Evolutionary conservation across 1,140 invertebrate species (phyloP), one percentile per base, ranked within the genome.

Genomic region (Limonius californicus): DNA sequence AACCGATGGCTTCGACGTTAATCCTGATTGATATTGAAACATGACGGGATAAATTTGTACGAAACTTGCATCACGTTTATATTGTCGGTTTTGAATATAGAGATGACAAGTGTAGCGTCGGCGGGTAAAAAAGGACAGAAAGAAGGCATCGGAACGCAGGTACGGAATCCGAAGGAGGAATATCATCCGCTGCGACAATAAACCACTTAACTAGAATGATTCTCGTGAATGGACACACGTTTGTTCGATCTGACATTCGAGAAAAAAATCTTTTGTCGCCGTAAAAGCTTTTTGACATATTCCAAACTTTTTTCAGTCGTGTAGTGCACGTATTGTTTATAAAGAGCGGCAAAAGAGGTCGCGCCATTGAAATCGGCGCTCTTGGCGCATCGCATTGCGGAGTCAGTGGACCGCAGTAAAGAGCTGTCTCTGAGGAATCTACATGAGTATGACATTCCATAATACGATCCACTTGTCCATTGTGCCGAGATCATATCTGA

Each of bases 271-370:
- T 70, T 70, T 75, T 75, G 73, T 75, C 72, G 70, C 70, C 61
- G 72, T 75, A 74, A 75, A 74, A 75, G 73, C 73, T 75, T 75
- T 75, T 74, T 75, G 73, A 75, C 73, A 72, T 71, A 74, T 70
- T 69, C 70, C 61, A 59, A 58, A 59, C 62, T 70, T 70, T 71
- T 72, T 67, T 39, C 11, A 14, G 11, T 64, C 56, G 50, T 53
- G 30, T 69, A 67, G 61, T 64, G 61, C 58, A 64, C 54, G 54
- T 64, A 67, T 72, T 69, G 67, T 70, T 72, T 70, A 74, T 62
- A 57, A 53, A 67, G 55, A 65, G 66, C 70, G 72, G 66, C 67
- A 39, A 62, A 39, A 62, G 65, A 19, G 66, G 68, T 69, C 70
- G 68, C 66, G 65, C 62, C 66, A 72, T 73, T 70, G 69, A 72